Conservation (phyloP, 2,888 invertebrate genomes). For the Stegana nigrithorax region DNA sequence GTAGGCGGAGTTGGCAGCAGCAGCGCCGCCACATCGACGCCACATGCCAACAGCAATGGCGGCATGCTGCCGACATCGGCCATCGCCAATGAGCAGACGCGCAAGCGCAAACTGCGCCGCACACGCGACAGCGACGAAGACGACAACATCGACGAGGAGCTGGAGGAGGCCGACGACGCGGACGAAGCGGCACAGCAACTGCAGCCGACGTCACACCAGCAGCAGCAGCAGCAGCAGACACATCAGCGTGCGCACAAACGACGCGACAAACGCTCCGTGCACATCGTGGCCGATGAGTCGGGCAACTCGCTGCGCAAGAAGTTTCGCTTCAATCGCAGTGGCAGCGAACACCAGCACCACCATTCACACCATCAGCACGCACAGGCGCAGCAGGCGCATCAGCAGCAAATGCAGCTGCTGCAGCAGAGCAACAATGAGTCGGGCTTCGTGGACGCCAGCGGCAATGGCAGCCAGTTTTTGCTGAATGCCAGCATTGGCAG, state of each 20-base stretch:
- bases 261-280: constrained; percentile 47
- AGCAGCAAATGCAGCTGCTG: too few species aligned
- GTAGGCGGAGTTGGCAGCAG: too few species aligned
- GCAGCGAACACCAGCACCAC: constrained; percentile 29
- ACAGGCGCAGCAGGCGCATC: too few species aligned
- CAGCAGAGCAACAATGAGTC: constrained; percentile 60
- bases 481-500: constrained; percentile 46
- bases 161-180: background rate
- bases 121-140: constrained; percentile 52
- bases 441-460: constrained; percentile 66
- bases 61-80: constrained; percentile 32
- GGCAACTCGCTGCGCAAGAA: constrained; percentile 66
- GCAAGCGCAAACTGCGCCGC: constrained; percentile 28
- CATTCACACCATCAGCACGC: constrained; percentile 28
- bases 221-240: constrained; percentile 7
- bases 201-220: constrained; percentile 8
- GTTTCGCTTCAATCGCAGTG: constrained; percentile 63
- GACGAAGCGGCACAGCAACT: constrained; percentile 4
- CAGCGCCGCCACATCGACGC: constrained; percentile 58
- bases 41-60: constrained; percentile 33
- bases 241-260: constrained; percentile 53
- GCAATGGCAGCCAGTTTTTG: constrained; percentile 50
- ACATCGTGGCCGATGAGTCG: constrained; percentile 51
- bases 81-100: constrained; percentile 22
- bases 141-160: constrained; percentile 33